Percentiles rank a stretch among this genome's conserved stretches.
Conservation (phyloP, 1,140 invertebrate species). For the Dreissena rostriformis region DNA sequence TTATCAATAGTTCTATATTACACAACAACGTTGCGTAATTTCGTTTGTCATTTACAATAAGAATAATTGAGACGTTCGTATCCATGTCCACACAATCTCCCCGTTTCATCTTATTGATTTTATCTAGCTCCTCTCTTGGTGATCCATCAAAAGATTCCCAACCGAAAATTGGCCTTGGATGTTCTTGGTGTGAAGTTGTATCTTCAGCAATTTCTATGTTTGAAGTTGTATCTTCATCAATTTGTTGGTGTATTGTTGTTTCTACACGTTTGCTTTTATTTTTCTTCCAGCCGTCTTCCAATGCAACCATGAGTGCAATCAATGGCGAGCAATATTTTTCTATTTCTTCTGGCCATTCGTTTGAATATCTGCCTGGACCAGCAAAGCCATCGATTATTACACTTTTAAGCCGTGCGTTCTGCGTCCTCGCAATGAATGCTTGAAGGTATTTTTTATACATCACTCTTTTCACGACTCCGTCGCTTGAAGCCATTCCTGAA, state of each 20-base stretch:
- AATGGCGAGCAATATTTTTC: constrained; percentile 33
- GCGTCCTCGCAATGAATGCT: not conserved
- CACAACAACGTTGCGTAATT: not conserved
- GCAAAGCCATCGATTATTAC: constrained; percentile 12
- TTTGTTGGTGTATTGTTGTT: not conserved
- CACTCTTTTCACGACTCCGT: constrained; percentile 20
- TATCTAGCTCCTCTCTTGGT: too few relatives aligned
- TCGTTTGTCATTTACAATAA: not conserved
- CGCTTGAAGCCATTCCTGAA: too few relatives aligned
- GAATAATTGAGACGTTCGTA: too few relatives aligned
- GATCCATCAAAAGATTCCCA: too few relatives aligned
- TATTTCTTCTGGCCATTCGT: constrained; percentile 19
- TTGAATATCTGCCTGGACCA: constrained; percentile 24
- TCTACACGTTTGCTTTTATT: not conserved
- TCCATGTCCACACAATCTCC: too few relatives aligned
- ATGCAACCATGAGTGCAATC: constrained; percentile 15
- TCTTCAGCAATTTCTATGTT: not conserved
- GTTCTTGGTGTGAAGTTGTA: not conserved
- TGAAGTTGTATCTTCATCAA: not conserved
- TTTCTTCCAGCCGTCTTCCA: not conserved
- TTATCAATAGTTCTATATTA: constrained; percentile 6
- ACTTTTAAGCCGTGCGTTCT: not conserved
- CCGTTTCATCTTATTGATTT: too few relatives aligned
- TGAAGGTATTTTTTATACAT: constrained; percentile 44
- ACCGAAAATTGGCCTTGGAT: too few relatives aligned